Conservation (phyloP, 2,888 invertebrate genomes). For the Tenodera sinensis region DNA sequence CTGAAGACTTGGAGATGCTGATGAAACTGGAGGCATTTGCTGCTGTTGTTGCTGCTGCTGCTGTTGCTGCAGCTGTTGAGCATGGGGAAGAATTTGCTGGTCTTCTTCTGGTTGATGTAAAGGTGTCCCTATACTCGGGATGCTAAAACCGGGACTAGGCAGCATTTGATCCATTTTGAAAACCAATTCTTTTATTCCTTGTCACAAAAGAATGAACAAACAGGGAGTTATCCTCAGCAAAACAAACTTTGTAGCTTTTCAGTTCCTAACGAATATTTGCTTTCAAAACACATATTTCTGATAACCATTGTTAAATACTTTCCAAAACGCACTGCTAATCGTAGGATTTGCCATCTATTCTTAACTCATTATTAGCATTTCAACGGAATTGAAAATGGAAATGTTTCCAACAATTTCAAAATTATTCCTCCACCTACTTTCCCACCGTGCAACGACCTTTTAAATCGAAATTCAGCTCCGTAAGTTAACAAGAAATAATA, state of each 20-base stretch:
- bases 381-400: no score
- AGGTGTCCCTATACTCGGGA: conserved; percentile 82
- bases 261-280: not conserved
- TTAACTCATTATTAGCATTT: no score
- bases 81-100: conserved; percentile 83
- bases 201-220: not conserved
- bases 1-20: conserved; percentile 52
- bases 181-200: not conserved
- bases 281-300: not conserved
- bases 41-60: conserved; percentile 51
- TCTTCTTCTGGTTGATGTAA: conserved; percentile 88
- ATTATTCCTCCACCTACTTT: not conserved
- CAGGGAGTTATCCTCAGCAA: not conserved
- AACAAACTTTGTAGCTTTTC: not conserved
- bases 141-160: conserved; percentile 82
- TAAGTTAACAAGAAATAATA: no score
- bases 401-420: no score
- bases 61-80: conserved; percentile 67
- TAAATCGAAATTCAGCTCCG: no score
- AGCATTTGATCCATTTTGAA: conserved; percentile 83
- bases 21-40: conserved; percentile 37
- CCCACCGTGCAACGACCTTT: not conserved
- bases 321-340: no score
- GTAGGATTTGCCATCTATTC: no score
- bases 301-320: not conserved